These are phyloP conservation scores for Eugnorisma glareosa DNA, from an alignment of 2,888 invertebrate genomes.

Conservation along the genomic window DNA sequence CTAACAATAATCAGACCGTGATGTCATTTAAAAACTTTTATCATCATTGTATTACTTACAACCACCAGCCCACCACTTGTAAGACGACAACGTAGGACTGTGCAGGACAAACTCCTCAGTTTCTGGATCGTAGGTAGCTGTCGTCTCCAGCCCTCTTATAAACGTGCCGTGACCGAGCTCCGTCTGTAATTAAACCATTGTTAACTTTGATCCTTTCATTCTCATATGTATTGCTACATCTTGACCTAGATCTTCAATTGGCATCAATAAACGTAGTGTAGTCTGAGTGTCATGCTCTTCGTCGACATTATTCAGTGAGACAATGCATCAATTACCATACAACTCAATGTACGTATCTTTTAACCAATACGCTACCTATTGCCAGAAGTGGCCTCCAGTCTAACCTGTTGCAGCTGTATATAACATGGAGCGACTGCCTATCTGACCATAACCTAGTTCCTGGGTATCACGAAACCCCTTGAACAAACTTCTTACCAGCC, in stretches of 20 bases:
- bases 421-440: not conserved
- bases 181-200: constrained; percentile 90
- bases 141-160: constrained; percentile 97
- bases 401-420: not conserved
- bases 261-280: not conserved
- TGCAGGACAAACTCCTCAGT: constrained; percentile 96
- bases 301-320: not conserved
- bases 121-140: constrained; percentile 96
- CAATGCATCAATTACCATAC: not conserved
- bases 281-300: not conserved
- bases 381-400: not conserved
- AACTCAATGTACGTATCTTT: not conserved
- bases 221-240: not conserved
- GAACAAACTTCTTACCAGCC: not conserved
- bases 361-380: not conserved
- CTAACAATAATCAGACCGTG: not conserved
- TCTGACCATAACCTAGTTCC: not conserved
- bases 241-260: not conserved
- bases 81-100: constrained; percentile 96
- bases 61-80: constrained; percentile 99
- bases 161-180: constrained; percentile 99
- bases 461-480: not conserved
- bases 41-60: constrained; percentile 90
- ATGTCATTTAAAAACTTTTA: not conserved
- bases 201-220: constrained; percentile 13